Conservation (phyloP, 2,797 vertebrate species). For the Enoplosus armatus region DNA sequence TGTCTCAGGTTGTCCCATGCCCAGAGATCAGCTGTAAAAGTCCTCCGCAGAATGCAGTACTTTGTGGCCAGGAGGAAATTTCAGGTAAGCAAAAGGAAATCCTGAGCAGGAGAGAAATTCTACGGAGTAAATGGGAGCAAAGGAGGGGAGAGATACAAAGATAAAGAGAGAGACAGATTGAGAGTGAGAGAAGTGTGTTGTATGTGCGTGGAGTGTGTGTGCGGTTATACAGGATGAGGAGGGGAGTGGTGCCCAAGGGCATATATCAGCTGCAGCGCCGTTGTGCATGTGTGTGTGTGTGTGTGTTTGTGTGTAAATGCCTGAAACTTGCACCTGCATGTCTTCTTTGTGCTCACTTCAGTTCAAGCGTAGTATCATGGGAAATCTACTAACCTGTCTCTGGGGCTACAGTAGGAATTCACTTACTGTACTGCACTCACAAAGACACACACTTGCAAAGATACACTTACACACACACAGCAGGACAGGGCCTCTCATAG, state of each 20-base stretch:
- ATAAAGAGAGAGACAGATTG: constrained; percentile 45
- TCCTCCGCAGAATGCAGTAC: constrained; percentile 93
- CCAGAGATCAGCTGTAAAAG: constrained; percentile 89
- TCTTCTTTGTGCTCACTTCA: constrained; percentile 63
- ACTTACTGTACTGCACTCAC: constrained; percentile 41
- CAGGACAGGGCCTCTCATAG: constrained; percentile 12
- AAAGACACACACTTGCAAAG: constrained; percentile 8
- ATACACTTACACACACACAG: constrained; percentile 7
- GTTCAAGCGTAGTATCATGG: constrained; percentile 65
- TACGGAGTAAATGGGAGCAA: constrained; percentile 3
- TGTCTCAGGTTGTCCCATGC: constrained; percentile 89
- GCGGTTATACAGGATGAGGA: constrained; percentile 60
- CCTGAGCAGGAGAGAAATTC: constrained; percentile 11
- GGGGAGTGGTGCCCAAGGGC: constrained; percentile 40
- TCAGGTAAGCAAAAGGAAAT: constrained; percentile 86
- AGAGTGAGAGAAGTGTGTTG: constrained; percentile 30
- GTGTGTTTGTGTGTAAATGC: constrained; percentile 62
- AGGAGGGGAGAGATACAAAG: constrained; percentile 1
- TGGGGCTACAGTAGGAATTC: constrained; percentile 60
- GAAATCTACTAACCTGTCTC: constrained; percentile 65
- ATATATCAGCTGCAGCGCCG: constrained; percentile 59
- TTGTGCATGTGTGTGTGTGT: constrained; percentile 39
- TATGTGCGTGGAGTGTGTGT: constrained; percentile 26
- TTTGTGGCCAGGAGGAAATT: constrained; percentile 93
- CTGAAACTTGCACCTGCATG: constrained; percentile 77